These are phyloP conservation scores for Ecdyonurus torrentis DNA, from an alignment of 2,888 invertebrate genomes.

Conservation along the genomic window DNA sequence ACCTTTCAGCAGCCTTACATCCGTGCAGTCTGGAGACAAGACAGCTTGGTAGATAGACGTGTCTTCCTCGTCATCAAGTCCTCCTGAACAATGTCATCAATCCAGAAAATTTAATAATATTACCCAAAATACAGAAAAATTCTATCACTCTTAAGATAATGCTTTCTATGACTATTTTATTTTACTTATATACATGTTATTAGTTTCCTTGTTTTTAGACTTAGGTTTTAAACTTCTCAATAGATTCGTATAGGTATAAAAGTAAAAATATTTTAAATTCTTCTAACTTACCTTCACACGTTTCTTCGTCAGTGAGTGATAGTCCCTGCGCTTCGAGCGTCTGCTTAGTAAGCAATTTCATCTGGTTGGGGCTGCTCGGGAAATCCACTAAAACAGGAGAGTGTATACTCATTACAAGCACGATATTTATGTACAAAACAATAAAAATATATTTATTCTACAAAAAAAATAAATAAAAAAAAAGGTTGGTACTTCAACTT, in stretches of 20 bases:
- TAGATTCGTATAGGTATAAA: no score
- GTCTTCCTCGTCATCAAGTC: constrained; percentile 31
- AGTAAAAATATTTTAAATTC: no score
- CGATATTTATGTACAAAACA: no score
- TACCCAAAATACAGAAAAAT: no score
- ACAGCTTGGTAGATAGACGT: constrained; percentile 32
- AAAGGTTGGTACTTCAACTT: no score
- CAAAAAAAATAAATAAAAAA: no score
- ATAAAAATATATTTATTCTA: no score
- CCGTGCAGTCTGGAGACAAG: constrained; percentile 31
- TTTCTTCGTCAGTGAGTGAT: neutral
- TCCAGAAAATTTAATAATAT: neutral
- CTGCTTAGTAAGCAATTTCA: constrained; percentile 21
- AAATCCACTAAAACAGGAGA: constrained; percentile 29
- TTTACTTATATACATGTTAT: no score
- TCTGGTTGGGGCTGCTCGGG: constrained; percentile 39
- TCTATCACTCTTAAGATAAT: neutral
- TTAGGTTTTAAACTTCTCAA: no score
- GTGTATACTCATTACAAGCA: no score
- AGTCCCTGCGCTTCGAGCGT: neutral
- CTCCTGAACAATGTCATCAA: constrained; percentile 10
- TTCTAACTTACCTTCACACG: neutral
- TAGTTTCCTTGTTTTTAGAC: no score
- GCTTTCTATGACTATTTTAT: neutral
- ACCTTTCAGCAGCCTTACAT: constrained; percentile 31